Conservation (phyloP, 2,888 invertebrate genomes). For the Lingula anatina region DNA sequence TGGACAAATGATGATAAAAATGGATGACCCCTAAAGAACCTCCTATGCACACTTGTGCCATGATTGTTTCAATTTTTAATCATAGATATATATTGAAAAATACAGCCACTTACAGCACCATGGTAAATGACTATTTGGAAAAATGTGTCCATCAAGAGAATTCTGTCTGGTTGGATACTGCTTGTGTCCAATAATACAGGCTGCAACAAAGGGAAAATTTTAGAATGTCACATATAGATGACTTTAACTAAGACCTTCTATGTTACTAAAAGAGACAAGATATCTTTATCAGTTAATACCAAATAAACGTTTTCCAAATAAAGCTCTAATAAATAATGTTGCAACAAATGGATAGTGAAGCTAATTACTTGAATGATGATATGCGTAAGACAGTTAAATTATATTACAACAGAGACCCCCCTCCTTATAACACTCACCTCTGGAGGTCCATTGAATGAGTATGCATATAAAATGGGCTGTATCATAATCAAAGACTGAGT, state of each 20-base stretch:
- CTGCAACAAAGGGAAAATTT: constrained; percentile 50
- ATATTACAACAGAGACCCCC: neutral
- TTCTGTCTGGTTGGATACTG: constrained; percentile 94
- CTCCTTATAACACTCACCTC: constrained; percentile 49
- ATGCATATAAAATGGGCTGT: constrained; percentile 97
- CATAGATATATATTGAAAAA: neutral
- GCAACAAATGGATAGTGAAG: too few relatives aligned
- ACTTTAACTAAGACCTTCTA: too few relatives aligned
- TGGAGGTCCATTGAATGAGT: constrained; percentile 95
- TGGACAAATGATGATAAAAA: too few relatives aligned
- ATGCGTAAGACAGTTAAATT: neutral
- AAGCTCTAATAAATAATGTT: too few relatives aligned
- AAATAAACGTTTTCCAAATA: neutral
- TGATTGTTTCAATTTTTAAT: too few relatives aligned
- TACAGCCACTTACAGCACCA: constrained; percentile 71
- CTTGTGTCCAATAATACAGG: constrained; percentile 96
- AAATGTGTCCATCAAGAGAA: constrained; percentile 98
- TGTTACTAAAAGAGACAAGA: neutral
- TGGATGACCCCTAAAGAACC: too few relatives aligned
- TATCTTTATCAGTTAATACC: neutral
- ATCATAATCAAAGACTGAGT: constrained; percentile 99
- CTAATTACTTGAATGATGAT: too few relatives aligned
- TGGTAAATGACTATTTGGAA: constrained; percentile 99
- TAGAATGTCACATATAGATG: too few relatives aligned
- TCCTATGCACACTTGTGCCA: too few relatives aligned